phyloP scores from a whole-genome alignment of 1,140 invertebrate genomes.

The Atopsyche davidsoni region DNA sequence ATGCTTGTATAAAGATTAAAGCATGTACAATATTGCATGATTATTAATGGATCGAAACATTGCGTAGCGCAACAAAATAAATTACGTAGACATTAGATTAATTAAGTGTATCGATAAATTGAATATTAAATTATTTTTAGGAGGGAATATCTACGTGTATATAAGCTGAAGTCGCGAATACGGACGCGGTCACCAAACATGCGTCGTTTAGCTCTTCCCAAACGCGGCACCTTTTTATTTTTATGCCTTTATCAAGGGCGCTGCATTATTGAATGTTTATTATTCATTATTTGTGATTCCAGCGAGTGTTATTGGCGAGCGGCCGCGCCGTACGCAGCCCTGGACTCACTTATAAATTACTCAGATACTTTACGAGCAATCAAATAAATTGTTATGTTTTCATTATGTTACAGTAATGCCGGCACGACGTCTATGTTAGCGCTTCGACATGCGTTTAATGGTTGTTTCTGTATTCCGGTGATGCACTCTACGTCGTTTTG shows the following conservation, averaged over 20 bases:
- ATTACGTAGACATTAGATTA: too few species aligned
- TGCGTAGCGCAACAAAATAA: too few species aligned
- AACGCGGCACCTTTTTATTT: constrained; percentile 18
- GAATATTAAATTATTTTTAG: too few species aligned
- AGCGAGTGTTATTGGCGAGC: constrained; percentile 16
- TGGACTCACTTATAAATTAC: constrained; percentile 11
- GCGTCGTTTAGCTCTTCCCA: too few species aligned
- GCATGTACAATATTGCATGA: too few species aligned
- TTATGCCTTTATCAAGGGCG: constrained; percentile 28
- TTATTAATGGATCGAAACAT: too few species aligned
- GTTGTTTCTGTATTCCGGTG: too few species aligned
- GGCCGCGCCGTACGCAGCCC: constrained; percentile 1
- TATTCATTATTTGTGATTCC: constrained; percentile 29
- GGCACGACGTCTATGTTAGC: too few species aligned
- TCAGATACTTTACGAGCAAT: constrained; percentile 18
- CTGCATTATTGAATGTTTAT: constrained; percentile 30
- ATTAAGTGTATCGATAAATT: too few species aligned
- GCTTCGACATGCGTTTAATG: too few species aligned
- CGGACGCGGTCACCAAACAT: neutral
- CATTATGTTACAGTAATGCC: constrained; percentile 25
- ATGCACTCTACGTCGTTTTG: too few species aligned
- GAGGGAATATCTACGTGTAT: neutral
- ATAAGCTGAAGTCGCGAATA: neutral
- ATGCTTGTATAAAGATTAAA: too few species aligned
- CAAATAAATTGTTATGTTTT: constrained; percentile 29